Conservation (phyloP, 2,797 vertebrate species). For the Lemur catta region DNA sequence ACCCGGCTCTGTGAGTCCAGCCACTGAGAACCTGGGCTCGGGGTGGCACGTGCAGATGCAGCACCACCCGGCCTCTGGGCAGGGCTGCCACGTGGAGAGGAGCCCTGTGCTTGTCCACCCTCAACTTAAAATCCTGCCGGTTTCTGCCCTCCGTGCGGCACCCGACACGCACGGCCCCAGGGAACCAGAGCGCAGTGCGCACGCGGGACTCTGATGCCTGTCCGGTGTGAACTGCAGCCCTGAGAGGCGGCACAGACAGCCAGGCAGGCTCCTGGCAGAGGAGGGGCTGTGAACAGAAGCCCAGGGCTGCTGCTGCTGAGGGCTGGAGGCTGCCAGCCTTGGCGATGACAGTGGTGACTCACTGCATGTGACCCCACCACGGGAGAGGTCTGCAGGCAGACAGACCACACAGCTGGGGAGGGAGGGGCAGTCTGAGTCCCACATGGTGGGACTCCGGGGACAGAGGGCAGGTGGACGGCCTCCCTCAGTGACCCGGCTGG, state of each 20-base stretch:
- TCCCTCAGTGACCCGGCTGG: background rate
- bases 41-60: accelerated
- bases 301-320: background rate
- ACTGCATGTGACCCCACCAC: too few species aligned
- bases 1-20: background rate
- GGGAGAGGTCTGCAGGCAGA: background rate
- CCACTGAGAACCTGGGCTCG: background rate
- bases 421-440: background rate
- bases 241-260: background rate
- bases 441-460: background rate
- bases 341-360: background rate
- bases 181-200: accelerated
- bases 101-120: background rate
- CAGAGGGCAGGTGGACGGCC: background rate
- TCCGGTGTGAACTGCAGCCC: background rate
- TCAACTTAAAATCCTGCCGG: too few species aligned
- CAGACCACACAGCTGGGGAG: accelerated
- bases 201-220: background rate
- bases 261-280: background rate
- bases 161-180: accelerated
- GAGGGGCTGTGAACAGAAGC: background rate
- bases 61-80: background rate
- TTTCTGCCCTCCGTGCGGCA: accelerated
- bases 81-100: background rate
- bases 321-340: background rate